phyloP scores from a whole-genome alignment of 2,797 vertebrate species.

The Hoplostethus atlanticus region DNA sequence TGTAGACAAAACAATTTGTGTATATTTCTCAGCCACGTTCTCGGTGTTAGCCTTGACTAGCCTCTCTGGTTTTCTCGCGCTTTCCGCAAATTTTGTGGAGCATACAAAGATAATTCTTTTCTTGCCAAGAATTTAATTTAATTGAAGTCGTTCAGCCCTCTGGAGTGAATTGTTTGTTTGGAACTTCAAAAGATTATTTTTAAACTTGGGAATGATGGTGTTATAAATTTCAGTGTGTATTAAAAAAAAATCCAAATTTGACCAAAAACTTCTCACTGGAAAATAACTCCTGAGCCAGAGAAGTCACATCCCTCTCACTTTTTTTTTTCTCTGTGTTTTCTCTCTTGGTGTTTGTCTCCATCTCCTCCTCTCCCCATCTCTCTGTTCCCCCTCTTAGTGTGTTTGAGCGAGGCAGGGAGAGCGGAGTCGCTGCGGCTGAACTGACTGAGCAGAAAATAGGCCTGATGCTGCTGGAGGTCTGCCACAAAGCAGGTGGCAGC shows the following conservation, averaged over 20 bases:
- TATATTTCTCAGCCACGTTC: constrained; percentile 41
- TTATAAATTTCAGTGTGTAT: constrained; percentile 31
- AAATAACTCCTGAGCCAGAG: constrained; percentile 38
- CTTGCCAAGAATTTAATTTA: constrained; percentile 16
- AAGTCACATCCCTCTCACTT: constrained; percentile 6
- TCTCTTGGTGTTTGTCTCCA: neutral
- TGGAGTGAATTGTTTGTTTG: constrained; percentile 18
- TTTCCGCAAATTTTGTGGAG: constrained; percentile 25
- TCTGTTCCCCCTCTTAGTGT: constrained; percentile 78
- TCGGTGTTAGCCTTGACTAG: constrained; percentile 15
- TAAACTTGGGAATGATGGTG: constrained; percentile 14
- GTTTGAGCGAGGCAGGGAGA: constrained; percentile 83
- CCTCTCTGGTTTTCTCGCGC: constrained; percentile 1
- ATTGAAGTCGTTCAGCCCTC: constrained; percentile 36
- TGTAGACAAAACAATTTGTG: constrained; percentile 32
- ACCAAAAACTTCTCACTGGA: constrained; percentile 40
- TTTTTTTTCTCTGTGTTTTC: constrained; percentile 21
- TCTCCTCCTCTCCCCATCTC: constrained; percentile 25
- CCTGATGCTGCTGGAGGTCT: constrained; percentile 97
- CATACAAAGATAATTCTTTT: constrained; percentile 8
- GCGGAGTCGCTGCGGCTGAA: constrained; percentile 85
- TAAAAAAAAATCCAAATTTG: constrained; percentile 36
- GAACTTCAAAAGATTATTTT: constrained; percentile 18
- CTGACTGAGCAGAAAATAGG: constrained; percentile 98
- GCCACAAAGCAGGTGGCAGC: constrained; percentile 98